Percentiles rank a stretch among this genome's conserved stretches.
Conservation (phyloP, 2,888 invertebrate genomes). For the Helleia helle region DNA sequence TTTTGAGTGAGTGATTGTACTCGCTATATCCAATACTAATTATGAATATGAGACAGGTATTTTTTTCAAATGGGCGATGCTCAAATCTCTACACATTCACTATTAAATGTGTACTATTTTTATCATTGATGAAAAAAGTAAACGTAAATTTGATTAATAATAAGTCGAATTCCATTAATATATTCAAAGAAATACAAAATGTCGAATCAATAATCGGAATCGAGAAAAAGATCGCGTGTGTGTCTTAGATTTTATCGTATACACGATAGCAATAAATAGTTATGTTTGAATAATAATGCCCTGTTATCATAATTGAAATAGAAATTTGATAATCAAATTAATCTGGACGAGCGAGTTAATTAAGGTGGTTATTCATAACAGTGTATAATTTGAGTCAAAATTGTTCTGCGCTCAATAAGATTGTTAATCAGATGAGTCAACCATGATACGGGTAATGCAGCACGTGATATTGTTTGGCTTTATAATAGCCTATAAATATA, state of each 20-base stretch:
- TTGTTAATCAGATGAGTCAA: slow-evolving; percentile 50
- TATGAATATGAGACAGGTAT: too few relatives aligned
- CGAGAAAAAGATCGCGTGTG: not conserved
- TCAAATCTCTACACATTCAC: not conserved
- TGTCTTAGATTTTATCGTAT: slow-evolving; percentile 10
- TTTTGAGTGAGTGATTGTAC: too few relatives aligned
- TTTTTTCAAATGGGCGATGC: too few relatives aligned
- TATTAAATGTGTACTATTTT: too few relatives aligned
- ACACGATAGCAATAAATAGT: slow-evolving; percentile 40
- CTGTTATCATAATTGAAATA: slow-evolving; percentile 61
- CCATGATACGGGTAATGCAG: slow-evolving; percentile 35
- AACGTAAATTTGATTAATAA: not conserved
- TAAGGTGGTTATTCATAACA: slow-evolving; percentile 54
- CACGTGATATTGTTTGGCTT: slow-evolving; percentile 65
- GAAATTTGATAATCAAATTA: slow-evolving; percentile 65
- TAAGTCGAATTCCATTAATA: not conserved
- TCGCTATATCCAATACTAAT: too few relatives aligned
- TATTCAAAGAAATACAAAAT: not conserved
- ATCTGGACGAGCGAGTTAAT: slow-evolving; percentile 60
- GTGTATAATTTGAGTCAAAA: slow-evolving; percentile 69
- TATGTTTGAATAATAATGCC: slow-evolving; percentile 47
- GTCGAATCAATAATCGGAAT: not conserved
- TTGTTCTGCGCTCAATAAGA: slow-evolving; percentile 60
- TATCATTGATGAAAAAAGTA: too few relatives aligned
- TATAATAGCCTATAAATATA: slow-evolving; percentile 36